A percentile compares a stretch with the other conserved stretches of the same genome.
phyloP scores from a whole-genome alignment of 2,888 invertebrate genomes.

The Linnaemya tessellans region DNA sequence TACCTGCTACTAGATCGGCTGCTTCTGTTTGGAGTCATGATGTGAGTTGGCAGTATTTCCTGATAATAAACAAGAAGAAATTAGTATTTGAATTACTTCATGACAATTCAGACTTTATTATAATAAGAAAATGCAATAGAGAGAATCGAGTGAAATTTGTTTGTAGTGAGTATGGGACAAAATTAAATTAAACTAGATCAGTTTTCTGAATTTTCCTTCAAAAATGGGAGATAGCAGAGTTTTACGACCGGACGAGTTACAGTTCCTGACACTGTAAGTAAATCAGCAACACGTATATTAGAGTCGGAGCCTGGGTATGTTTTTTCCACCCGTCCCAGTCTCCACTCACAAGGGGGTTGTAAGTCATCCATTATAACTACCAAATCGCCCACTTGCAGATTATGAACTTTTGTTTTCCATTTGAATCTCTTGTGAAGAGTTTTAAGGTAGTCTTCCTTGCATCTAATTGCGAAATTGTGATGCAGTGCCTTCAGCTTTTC shows the following conservation, averaged over 20 bases:
- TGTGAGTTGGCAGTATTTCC: background rate
- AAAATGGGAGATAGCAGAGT: background rate
- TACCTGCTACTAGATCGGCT: background rate
- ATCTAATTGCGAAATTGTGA: background rate
- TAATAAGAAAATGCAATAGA: background rate
- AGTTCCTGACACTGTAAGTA: background rate
- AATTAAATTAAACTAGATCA: background rate
- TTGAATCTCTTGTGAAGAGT: background rate
- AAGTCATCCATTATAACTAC: background rate
- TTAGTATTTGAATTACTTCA: background rate
- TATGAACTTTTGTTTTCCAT: background rate
- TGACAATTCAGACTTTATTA: background rate
- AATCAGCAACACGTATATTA: background rate
- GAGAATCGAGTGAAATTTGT: background rate
- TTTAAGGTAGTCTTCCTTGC: background rate
- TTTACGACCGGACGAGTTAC: background rate
- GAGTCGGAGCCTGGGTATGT: background rate
- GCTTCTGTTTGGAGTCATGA: background rate
- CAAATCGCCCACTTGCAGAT: background rate
- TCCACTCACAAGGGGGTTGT: background rate
- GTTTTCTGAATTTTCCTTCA: background rate
- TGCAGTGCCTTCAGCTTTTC: background rate
- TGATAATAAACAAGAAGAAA: background rate
- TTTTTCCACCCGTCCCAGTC: background rate
- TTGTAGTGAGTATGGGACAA: background rate